Evolutionary conservation across 1,140 invertebrate genomes (phyloP), one percentile per base, ranked within the genome.

Genomic region (Drosophila sproati): DNA sequence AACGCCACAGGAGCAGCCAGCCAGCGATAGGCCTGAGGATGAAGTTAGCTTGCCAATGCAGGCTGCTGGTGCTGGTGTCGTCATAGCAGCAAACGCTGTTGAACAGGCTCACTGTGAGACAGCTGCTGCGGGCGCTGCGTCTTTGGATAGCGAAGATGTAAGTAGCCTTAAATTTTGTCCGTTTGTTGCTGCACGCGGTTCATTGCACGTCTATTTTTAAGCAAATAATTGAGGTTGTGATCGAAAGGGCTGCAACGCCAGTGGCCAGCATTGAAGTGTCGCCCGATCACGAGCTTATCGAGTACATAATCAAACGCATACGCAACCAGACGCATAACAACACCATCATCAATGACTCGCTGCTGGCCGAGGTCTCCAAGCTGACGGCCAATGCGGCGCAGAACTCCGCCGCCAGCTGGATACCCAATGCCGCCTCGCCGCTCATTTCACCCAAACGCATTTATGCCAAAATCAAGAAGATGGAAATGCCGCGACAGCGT

Each of bases 391-490:
- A 85, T 2, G 91, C 91, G 6, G 83, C 85, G 4, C 91, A 92
- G n/a, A 92, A 89, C 51, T 91, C 87, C 5, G 69, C 77, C 12
- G 50, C 87, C n/a, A 73, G 43, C 34, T 82, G 73, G 74, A 64
- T 56, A 4, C 71, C 75, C 2, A 70, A 62, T 62, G 48, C 70
- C 6, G 43, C 69, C 12, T 75, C 77, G 6, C 87, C 80, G 5
- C 41, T 78, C 0, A 88, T 91, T 34, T 92, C 91, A 8, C 91
- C 91, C n/a, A 92, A 92, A 5, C 88, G 91, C 10, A 91, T 92
- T 48, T 92, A 92, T 69, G 80, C 91, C 4, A 92, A 92, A 75
- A 91, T 92, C 12, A 92, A 92, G 41, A 92, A 92, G 47, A 78
- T 91, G 76, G 76, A 82, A 10, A 74, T 91, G 31, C 91, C 91